These are phyloP conservation scores for Ariopsis seemanni DNA, from an alignment of 2,113 vertebrate species.

Conservation along the genomic window DNA sequence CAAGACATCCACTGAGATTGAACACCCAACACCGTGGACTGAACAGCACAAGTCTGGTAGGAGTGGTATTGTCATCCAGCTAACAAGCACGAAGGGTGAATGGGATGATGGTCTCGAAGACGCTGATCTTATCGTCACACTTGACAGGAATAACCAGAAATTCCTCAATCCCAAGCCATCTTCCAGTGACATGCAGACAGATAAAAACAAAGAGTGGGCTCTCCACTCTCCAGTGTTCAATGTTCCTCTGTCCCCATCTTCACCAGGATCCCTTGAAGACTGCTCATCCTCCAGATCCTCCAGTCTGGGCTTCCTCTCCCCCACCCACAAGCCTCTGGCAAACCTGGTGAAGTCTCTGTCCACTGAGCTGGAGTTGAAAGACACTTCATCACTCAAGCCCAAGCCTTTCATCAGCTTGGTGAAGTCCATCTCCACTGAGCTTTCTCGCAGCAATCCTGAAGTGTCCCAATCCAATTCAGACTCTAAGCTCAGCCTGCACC, in stretches of 20 bases:
- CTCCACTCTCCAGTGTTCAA: slow-evolving; percentile 60
- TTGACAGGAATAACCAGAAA: slow-evolving; percentile 66
- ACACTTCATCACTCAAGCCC: slow-evolving; percentile 70
- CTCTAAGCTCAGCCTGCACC: slow-evolving; percentile 79
- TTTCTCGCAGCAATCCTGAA: slow-evolving; percentile 75
- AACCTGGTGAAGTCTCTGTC: slow-evolving; percentile 81
- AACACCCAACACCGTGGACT: slow-evolving; percentile 15
- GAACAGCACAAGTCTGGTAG: slow-evolving; percentile 20
- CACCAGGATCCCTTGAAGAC: slow-evolving; percentile 70
- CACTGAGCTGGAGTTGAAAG: slow-evolving; percentile 74
- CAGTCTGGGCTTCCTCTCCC: slow-evolving; percentile 64
- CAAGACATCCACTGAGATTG: slow-evolving; percentile 31
- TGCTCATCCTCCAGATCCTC: slow-evolving; percentile 54
- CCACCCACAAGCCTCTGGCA: slow-evolving; percentile 66
- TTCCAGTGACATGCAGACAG: slow-evolving; percentile 34
- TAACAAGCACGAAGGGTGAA: slow-evolving; percentile 71
- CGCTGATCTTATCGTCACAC: slow-evolving; percentile 69
- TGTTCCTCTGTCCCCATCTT: slow-evolving; percentile 63
- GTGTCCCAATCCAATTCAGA: slow-evolving; percentile 81
- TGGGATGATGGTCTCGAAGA: slow-evolving; percentile 66
- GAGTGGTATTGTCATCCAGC: slow-evolving; percentile 73
- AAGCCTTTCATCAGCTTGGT: slow-evolving; percentile 78
- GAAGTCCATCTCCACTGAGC: slow-evolving; percentile 82
- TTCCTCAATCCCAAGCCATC: slow-evolving; percentile 57
- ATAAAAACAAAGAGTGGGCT: slow-evolving; percentile 58